These are phyloP conservation scores for Apus apus DNA, from an alignment of 2,113 vertebrate species.

Conservation along the genomic window DNA sequence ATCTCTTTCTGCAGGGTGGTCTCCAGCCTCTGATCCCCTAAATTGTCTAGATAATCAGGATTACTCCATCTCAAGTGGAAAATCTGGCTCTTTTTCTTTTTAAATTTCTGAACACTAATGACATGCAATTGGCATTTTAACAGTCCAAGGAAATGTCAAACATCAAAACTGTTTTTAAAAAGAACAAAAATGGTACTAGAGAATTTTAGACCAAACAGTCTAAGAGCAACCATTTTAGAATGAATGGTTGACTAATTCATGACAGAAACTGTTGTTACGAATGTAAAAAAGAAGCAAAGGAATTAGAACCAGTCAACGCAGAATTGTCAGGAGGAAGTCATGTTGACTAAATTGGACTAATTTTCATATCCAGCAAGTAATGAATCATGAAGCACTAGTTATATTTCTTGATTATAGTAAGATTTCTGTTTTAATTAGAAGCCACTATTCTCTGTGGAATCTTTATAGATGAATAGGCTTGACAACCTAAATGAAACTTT, in stretches of 20 bases:
- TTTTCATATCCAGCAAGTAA: neutral
- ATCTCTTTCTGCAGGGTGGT: accelerated
- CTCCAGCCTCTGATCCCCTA: neutral
- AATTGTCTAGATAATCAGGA: accelerated
- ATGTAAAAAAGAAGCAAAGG: neutral
- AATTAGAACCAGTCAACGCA: neutral
- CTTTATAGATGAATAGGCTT: neutral
- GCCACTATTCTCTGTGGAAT: neutral
- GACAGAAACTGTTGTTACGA: neutral
- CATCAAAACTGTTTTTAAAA: neutral
- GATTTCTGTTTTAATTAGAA: neutral
- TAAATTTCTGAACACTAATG: neutral
- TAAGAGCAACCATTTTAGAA: neutral
- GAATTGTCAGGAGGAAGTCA: neutral
- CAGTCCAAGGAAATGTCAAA: neutral
- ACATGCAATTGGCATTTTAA: neutral
- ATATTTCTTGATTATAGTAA: neutral
- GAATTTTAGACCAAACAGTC: neutral
- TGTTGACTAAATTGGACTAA: neutral
- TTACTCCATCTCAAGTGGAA: neutral
- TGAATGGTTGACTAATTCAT: neutral
- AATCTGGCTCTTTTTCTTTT: neutral
- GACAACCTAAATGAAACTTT: neutral
- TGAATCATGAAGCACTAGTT: neutral
- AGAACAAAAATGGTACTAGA: neutral